Base-by-base conservation (phyloP, 2,797 vertebrate species). In the Erpetoichthys calabaricus region DNA sequence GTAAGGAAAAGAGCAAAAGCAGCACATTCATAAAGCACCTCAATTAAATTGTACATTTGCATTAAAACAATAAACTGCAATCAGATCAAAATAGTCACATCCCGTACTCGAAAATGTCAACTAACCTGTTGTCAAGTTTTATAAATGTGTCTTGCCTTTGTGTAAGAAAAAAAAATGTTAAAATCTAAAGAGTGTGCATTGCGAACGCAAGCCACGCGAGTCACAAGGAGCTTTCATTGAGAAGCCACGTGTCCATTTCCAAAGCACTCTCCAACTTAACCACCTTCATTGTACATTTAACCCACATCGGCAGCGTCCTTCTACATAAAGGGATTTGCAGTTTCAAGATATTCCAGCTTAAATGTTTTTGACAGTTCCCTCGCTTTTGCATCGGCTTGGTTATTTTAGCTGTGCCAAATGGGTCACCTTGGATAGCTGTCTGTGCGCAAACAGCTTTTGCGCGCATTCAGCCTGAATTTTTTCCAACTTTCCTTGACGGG, bases 281-380 rank as follows among this genome's bases (percentile, higher is more conserved):
- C 94, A 97, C 91, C 90, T 92, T 94, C 90, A 93, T 98, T 98
- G 94, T 97, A 91, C 90, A 80, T 91, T 91, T 91, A 91, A 94
- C 91, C 94, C 92, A 94, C 92, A 94, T 92, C 86, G 91, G 89
- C 92, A 89, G 92, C 94, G 90, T 95, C 91, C 91, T 89, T 94
- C 88, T 90, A 92, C 91, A 95, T 94, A 95, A 98, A 97, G 94
- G 95, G 94, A 97, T 98, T 98, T 98, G 94, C 95, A 94, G 92
- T 95, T 94, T 98, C 95, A 98, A 98, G 94, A 97, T 98, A 98
- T 97, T 94, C 90, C 87, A 94, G 91, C 93, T 94, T 98, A 98
- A 98, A 98, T 91, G 95, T 94, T 98, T 97, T 91, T 98, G 95
- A 98, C 95, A 98, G 95, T 94, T 97, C 93, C 85, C 94, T 91